phyloP scores from a whole-genome alignment of 2,888 invertebrate genomes.

The Microplitis manilae region DNA sequence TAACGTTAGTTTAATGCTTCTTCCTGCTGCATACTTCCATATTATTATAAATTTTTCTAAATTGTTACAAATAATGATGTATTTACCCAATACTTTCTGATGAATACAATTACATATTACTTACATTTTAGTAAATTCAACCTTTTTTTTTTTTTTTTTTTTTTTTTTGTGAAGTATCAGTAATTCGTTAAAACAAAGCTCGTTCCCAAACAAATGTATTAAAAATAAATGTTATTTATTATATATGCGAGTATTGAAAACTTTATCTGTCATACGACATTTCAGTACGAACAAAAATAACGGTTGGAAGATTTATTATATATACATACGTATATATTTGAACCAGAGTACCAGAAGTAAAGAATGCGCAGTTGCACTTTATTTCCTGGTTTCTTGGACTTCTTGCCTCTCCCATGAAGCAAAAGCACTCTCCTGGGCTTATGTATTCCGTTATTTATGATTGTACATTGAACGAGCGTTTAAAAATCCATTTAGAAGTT shows the following conservation, averaged over 20 bases:
- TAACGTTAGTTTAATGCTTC: neutral
- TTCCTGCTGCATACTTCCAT: neutral
- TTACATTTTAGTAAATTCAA: neutral
- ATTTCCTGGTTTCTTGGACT: constrained; percentile 37
- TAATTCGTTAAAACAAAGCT: neutral
- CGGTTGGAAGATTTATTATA: constrained; percentile 33
- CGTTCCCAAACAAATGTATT: neutral
- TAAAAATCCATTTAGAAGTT: constrained; percentile 39
- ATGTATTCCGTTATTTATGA: constrained; percentile 39
- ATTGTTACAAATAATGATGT: neutral
- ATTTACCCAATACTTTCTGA: neutral
- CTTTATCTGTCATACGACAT: neutral
- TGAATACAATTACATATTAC: neutral
- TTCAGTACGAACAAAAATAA: constrained; percentile 30
- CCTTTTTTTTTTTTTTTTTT: too few relatives aligned
- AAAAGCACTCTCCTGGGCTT: constrained; percentile 26
- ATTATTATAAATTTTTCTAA: neutral
- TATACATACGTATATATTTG: constrained; percentile 16
- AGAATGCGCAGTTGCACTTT: constrained; percentile 33
- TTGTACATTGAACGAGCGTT: constrained; percentile 36
- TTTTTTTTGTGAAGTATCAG: neutral
- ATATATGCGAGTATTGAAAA: neutral
- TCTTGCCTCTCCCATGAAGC: constrained; percentile 20
- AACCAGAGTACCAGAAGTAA: constrained; percentile 14
- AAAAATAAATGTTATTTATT: constrained; percentile 4